A percentile compares a stretch with the other conserved stretches of the same genome.
Conservation (phyloP, 2,888 invertebrate genomes). For the Troides helena region DNA sequence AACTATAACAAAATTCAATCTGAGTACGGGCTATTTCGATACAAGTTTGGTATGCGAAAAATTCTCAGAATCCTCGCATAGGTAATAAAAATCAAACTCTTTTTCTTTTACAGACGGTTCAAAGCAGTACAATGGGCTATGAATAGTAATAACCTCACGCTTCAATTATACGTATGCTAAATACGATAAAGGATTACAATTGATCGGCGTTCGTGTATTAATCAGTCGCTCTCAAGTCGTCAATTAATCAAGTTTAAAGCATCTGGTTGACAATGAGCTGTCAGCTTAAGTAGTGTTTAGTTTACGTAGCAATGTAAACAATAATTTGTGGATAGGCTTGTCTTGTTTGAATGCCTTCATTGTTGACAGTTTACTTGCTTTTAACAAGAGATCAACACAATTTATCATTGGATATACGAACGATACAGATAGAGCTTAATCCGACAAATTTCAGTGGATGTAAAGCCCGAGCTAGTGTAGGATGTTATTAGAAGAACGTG, state of each 20-base stretch:
- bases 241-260: constrained; percentile 77
- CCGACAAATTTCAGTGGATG: constrained; percentile 1
- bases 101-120: neutral
- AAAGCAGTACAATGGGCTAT: neutral
- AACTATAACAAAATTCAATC: constrained; percentile 18
- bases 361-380: constrained; percentile 65
- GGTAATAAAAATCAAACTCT: neutral
- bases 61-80: neutral
- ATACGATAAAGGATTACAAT: constrained; percentile 61
- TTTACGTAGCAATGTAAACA: constrained; percentile 62
- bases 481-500: neutral
- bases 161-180: constrained; percentile 33
- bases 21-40: neutral
- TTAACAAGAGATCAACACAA: constrained; percentile 44
- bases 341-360: constrained; percentile 59
- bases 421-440: constrained; percentile 21
- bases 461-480: neutral
- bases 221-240: constrained; percentile 68
- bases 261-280: constrained; percentile 76
- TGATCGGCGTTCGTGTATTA: constrained; percentile 60
- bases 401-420: constrained; percentile 30
- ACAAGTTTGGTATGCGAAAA: neutral
- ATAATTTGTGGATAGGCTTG: constrained; percentile 63
- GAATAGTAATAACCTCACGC: neutral
- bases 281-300: constrained; percentile 77